Base-by-base conservation (phyloP, 2,888 invertebrate genomes). In the Apocheima hispidaria region DNA sequence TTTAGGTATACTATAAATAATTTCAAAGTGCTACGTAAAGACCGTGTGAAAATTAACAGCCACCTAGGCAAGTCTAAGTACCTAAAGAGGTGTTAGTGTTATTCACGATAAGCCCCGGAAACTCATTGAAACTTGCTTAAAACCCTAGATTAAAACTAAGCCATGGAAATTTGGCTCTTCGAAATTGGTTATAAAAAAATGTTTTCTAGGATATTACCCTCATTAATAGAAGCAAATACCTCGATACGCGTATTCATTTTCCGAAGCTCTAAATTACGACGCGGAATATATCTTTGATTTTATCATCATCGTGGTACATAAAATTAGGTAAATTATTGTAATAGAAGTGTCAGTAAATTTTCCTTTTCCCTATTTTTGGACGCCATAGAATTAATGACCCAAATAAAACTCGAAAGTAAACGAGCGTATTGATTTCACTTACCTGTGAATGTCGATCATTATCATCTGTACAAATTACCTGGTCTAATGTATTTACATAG, bases 401-500 rank as follows among this genome's bases (percentile, higher is more conserved):
- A n/a, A 50, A 54, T 60, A 54, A 60, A 60, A 60, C 50, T 50
- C 21, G n/a, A 54, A 28, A 54, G 23, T 50, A 44, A 30, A 55
- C 54, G 44, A 55, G 46, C 46, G 51, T 59, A 63, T 59, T 51
- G 59, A 60, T 63, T 55, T 51, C 55, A 63, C 55, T 55, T 43
- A 60, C 54, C 40, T 36, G 16, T 43, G 41, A 50, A 36, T 26
- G 53, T 49, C 20, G 35, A 56, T 74, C 66, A 67, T 70, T 74
- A 75, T 73, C 68, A 58, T 58, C 49, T 62, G 60, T 67, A 76
- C 75, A 73, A 74, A 73, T 78, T 69, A 75, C 69, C 62, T 65
- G 63, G 43, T 40, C 59, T 70, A 71, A 76, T 77, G 69, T 79
- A 72, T 78, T 77, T 74, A 74, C 77, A 69, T 74, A 73, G 65